Evolutionary conservation across 2,113 vertebrate species (phyloP).

Genomic region (Oreochromis spilurus): DNA sequence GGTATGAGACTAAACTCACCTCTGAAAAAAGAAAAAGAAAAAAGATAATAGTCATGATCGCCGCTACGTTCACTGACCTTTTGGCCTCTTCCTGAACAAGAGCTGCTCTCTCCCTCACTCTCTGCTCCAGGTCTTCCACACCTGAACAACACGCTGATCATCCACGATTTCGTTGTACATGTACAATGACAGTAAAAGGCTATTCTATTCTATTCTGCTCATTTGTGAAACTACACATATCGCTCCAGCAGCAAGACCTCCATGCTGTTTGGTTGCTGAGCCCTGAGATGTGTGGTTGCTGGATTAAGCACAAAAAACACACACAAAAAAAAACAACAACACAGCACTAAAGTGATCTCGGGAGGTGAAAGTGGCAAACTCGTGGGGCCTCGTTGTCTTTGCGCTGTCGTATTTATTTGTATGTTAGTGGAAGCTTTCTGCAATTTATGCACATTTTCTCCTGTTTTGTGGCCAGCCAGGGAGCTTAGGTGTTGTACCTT

Average conservation of each 20-base stretch:
- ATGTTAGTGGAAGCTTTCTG: neutral
- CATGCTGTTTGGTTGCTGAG: neutral
- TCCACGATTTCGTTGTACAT: neutral
- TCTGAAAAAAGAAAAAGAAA: neutral
- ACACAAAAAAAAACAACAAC: neutral
- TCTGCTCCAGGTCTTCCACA: neutral
- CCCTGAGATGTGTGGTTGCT: neutral
- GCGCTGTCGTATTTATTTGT: no score
- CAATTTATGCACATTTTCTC: neutral
- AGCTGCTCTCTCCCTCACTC: neutral
- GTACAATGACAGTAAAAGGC: neutral
- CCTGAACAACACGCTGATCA: neutral
- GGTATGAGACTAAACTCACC: neutral
- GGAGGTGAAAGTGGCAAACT: neutral
- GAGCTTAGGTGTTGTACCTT: neutral
- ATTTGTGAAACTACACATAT: neutral
- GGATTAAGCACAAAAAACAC: neutral
- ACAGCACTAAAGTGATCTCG: neutral
- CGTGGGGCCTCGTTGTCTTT: rapidly evolving
- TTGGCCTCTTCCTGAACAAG: neutral
- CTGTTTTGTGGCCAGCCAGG: neutral
- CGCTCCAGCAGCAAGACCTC: neutral
- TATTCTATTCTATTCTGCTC: neutral
- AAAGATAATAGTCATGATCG: neutral
- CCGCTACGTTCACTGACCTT: neutral